Conservation (phyloP, 2,113 vertebrate species). For the Ahaetulla prasina region DNA sequence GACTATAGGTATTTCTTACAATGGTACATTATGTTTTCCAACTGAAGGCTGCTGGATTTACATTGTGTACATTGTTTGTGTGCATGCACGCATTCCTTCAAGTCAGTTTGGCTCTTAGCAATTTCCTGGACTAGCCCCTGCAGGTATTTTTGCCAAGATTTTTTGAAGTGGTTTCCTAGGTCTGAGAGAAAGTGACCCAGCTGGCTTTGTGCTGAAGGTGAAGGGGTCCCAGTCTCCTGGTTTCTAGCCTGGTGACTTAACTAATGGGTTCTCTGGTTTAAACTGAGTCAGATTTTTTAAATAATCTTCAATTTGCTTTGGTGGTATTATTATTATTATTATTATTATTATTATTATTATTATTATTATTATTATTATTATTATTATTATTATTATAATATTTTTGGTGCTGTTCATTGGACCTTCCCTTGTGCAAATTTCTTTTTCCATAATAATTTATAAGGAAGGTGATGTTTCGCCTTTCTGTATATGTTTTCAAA, state of each 20-base stretch:
- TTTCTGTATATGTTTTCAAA: background rate
- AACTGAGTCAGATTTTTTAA: background rate
- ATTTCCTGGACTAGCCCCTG: background rate
- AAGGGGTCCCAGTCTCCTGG: background rate
- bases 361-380: too few species aligned
- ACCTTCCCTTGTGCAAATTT: background rate
- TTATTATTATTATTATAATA: too few species aligned
- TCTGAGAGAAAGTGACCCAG: background rate
- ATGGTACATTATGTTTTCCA: background rate
- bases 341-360: too few species aligned
- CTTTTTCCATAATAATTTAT: background rate
- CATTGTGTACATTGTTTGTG: background rate
- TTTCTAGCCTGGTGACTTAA: background rate
- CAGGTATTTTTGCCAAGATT: background rate
- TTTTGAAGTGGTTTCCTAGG: background rate
- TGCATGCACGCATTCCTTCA: background rate
- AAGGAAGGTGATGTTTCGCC: background rate
- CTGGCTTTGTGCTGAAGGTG: background rate
- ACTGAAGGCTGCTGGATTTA: background rate
- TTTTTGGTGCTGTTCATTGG: background rate
- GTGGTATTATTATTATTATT: too few species aligned
- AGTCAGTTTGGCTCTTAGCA: background rate
- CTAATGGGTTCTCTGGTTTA: background rate
- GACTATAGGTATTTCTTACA: background rate
- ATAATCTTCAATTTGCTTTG: background rate